Evolutionary conservation across 1,140 invertebrate genomes (phyloP).

Genomic region (Episyrphus balteatus): DNA sequence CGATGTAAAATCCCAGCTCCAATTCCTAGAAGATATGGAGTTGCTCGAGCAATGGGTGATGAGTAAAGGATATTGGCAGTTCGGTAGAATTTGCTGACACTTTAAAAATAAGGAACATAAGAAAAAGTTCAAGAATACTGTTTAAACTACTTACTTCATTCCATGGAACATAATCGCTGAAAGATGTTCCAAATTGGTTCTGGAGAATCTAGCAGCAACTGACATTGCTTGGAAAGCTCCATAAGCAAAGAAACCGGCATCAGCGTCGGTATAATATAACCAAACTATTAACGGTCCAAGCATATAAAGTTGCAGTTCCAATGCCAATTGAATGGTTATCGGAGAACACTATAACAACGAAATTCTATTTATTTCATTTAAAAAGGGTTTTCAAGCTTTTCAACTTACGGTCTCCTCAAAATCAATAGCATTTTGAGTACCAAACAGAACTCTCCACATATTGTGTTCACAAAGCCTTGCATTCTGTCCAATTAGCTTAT

Average conservation of each 20-base stretch:
- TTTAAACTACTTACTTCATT: conserved; percentile 41
- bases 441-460: conserved; percentile 59
- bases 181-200: conserved; percentile 45
- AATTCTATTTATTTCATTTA: neutral
- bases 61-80: conserved; percentile 52
- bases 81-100: conserved; percentile 53
- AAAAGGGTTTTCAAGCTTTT: no score
- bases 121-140: neutral
- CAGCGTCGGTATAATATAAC: conserved; percentile 45
- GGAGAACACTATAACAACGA: conserved; percentile 48
- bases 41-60: conserved; percentile 49
- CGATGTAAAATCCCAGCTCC: conserved; percentile 46
- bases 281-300: conserved; percentile 58
- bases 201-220: conserved; percentile 48
- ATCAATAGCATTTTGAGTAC: conserved; percentile 58
- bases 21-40: conserved; percentile 53
- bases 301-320: conserved; percentile 74
- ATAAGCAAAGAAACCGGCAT: conserved; percentile 42
- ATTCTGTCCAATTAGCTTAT: conserved; percentile 45
- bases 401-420: conserved; percentile 56
- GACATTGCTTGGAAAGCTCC: conserved; percentile 44
- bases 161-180: conserved; percentile 54
- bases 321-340: conserved; percentile 58
- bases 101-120: conserved; percentile 18
- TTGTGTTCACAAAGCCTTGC: conserved; percentile 52